Conservation (phyloP, 2,113 vertebrate species). For the Carettochelys insculpta region DNA sequence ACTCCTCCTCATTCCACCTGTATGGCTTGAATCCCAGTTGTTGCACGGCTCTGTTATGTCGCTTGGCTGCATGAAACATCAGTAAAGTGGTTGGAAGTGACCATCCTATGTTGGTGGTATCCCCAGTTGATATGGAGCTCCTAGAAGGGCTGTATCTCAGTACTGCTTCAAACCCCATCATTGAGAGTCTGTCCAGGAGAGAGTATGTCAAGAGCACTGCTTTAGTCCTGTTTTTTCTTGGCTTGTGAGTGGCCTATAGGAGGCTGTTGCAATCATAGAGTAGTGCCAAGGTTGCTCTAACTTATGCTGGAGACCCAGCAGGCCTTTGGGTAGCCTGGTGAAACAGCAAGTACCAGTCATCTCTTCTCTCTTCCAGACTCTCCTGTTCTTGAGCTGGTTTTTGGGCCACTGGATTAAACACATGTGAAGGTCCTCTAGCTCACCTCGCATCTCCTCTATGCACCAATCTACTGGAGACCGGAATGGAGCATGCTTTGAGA, state of each 20-base stretch:
- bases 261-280: not conserved
- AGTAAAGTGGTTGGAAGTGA: not conserved
- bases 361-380: not conserved
- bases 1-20: not conserved
- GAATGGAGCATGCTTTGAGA: not conserved
- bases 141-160: not conserved
- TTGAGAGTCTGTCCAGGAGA: not conserved
- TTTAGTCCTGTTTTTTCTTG: not conserved
- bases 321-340: not conserved
- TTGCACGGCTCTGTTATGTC: not conserved
- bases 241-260: not conserved
- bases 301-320: not conserved
- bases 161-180: not conserved
- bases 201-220: not conserved
- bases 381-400: not conserved
- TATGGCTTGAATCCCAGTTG: accelerated
- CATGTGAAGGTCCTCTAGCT: not conserved
- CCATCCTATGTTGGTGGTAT: not conserved
- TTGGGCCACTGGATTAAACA: not conserved
- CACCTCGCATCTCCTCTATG: not conserved
- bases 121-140: not conserved
- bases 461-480: not conserved
- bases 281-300: not conserved
- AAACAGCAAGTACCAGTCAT: not conserved
- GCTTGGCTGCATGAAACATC: not conserved